These are phyloP conservation scores for Coreius guichenoti DNA, from an alignment of 2,797 vertebrate species.

Conservation along the genomic window DNA sequence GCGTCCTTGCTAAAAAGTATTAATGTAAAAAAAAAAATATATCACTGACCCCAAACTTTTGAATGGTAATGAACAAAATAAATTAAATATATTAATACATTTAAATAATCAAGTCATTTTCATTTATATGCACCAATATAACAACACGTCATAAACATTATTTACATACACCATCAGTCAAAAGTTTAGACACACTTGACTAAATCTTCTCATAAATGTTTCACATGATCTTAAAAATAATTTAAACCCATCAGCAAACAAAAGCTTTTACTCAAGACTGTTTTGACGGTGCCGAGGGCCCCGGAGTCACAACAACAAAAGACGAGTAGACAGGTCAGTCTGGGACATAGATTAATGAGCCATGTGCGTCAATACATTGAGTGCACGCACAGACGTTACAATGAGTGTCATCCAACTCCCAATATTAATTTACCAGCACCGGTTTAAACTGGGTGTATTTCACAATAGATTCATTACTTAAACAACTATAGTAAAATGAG, in stretches of 20 bases:
- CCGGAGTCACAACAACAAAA: constrained; percentile 23
- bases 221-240: constrained; percentile 19
- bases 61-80: neutral
- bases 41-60: neutral
- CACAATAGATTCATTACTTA: constrained; percentile 25
- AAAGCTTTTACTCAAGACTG: constrained; percentile 50
- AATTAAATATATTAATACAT: neutral
- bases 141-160: neutral
- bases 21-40: too few species aligned
- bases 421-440: constrained; percentile 38
- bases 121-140: neutral
- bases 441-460: constrained; percentile 22
- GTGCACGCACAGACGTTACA: constrained; percentile 19
- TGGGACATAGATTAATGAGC: constrained; percentile 43
- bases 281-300: constrained; percentile 31
- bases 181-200: neutral
- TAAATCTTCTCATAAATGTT: constrained; percentile 18
- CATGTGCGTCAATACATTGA: constrained; percentile 35
- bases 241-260: constrained; percentile 51
- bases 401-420: constrained; percentile 31
- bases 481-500: constrained; percentile 21
- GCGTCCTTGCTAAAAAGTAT: neutral
- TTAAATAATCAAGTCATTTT: neutral
- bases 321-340: constrained; percentile 31
- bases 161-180: constrained; percentile 11